A percentile compares a stretch with the other conserved stretches of the same genome.
phyloP scores from a whole-genome alignment of 2,888 invertebrate genomes.

The Noctuana brunneofusca region DNA sequence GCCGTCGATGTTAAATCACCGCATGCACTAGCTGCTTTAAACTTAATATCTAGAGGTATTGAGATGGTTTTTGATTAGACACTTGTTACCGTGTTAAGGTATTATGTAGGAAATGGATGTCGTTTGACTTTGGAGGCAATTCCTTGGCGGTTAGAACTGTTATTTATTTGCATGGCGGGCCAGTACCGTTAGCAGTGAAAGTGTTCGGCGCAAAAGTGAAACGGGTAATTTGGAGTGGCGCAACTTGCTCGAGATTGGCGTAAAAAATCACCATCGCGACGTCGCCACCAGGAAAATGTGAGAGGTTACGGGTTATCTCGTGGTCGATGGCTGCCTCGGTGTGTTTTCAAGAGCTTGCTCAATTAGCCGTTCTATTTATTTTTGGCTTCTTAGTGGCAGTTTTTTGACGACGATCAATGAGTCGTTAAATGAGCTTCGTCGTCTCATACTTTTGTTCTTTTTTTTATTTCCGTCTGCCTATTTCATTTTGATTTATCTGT shows the following conservation, averaged over 20 bases:
- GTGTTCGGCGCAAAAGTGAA: slow-evolving; percentile 76
- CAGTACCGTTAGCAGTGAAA: slow-evolving; percentile 77
- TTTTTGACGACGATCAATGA: neutral
- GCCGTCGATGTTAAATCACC: slow-evolving; percentile 23
- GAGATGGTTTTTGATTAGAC: slow-evolving; percentile 16
- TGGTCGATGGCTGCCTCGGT: slow-evolving; percentile 8
- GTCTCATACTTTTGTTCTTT: neutral
- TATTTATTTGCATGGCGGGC: slow-evolving; percentile 49
- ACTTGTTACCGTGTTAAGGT: neutral
- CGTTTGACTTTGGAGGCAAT: slow-evolving; percentile 35
- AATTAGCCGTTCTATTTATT: slow-evolving; percentile 13
- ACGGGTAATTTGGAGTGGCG: slow-evolving; percentile 68
- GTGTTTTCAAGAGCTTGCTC: neutral
- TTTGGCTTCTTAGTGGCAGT: neutral
- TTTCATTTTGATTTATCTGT: neutral
- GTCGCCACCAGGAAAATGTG: slow-evolving; percentile 54
- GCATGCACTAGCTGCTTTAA: slow-evolving; percentile 7
- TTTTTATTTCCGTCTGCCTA: neutral
- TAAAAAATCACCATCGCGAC: slow-evolving; percentile 58
- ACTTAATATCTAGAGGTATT: slow-evolving; percentile 3
- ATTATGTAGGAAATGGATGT: slow-evolving; percentile 36
- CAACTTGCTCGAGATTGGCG: slow-evolving; percentile 63
- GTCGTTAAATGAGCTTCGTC: slow-evolving; percentile 7
- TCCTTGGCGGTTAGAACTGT: slow-evolving; percentile 44
- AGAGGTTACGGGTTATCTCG: slow-evolving; percentile 45